Percentiles rank a stretch among this genome's conserved stretches.
These are phyloP conservation scores for Cheilosia variabilis DNA, from an alignment of 2,888 invertebrate species.

Conservation along the genomic window DNA sequence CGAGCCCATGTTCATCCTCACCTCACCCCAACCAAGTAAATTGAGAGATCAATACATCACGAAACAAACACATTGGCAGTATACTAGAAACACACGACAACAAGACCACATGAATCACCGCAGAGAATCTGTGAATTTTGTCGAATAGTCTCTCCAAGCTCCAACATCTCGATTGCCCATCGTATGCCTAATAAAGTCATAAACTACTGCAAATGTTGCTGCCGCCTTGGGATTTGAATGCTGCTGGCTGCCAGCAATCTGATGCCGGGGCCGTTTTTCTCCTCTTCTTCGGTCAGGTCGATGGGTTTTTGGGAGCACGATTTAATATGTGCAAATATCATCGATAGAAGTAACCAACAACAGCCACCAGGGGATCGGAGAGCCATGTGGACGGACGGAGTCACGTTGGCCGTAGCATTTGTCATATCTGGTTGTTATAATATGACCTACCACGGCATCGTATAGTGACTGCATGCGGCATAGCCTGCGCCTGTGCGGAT, in stretches of 20 bases:
- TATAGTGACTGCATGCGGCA: slow-evolving; percentile 8
- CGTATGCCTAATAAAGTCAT: slow-evolving; percentile 75
- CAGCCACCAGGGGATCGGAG: slow-evolving; percentile 62
- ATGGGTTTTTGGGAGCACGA: slow-evolving; percentile 74
- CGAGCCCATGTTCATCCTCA: slow-evolving; percentile 54
- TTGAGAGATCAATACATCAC: slow-evolving; percentile 73
- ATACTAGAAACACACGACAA: slow-evolving; percentile 46
- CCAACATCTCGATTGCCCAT: slow-evolving; percentile 70
- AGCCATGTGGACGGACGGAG: slow-evolving; percentile 62
- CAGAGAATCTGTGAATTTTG: slow-evolving; percentile 63
- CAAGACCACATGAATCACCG: slow-evolving; percentile 57
- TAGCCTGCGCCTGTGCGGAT: slow-evolving; percentile 4
- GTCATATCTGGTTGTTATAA: slow-evolving; percentile 72
- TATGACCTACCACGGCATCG: slow-evolving; percentile 70
- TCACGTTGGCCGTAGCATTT: slow-evolving; percentile 74
- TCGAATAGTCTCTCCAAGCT: slow-evolving; percentile 61
- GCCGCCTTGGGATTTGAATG: slow-evolving; percentile 74
- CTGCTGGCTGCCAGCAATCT: slow-evolving; percentile 60
- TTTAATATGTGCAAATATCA: slow-evolving; percentile 75
- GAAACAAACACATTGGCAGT: slow-evolving; percentile 60
- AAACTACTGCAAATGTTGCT: slow-evolving; percentile 74
- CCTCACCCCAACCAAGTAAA: slow-evolving; percentile 56
- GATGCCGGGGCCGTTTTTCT: slow-evolving; percentile 46
- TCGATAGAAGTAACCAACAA: slow-evolving; percentile 71
- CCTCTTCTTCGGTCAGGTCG: slow-evolving; percentile 56